These are phyloP conservation scores for Macrosoma leucophasiata DNA, from an alignment of 2,888 invertebrate genomes.

Conservation along the genomic window DNA sequence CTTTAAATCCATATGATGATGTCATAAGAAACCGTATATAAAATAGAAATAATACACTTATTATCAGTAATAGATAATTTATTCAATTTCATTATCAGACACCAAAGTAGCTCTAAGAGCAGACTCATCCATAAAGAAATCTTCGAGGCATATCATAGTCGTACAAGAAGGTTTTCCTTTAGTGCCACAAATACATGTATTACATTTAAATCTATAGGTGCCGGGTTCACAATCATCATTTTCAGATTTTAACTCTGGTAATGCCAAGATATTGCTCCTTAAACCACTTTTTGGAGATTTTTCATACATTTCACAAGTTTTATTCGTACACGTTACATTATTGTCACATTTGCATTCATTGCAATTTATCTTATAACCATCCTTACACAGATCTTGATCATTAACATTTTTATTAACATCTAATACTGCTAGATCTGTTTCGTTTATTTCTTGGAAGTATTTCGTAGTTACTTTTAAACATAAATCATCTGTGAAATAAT, in stretches of 20 bases:
- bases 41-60: too few species aligned
- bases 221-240: constrained; percentile 34
- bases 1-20: too few species aligned
- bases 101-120: too few species aligned
- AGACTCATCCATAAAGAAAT: constrained; percentile 26
- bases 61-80: too few species aligned
- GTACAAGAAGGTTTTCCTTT: constrained; percentile 34
- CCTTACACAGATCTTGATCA: constrained; percentile 17
- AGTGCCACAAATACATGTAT: constrained; percentile 38
- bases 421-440: constrained; percentile 24
- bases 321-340: constrained; percentile 28
- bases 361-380: constrained; percentile 37
- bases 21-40: too few species aligned
- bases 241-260: constrained; percentile 29
- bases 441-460: constrained; percentile 28
- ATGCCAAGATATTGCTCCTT: constrained; percentile 5
- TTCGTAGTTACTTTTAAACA: constrained; percentile 32
- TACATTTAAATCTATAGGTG: constrained; percentile 40
- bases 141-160: constrained; percentile 40
- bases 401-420: constrained; percentile 16
- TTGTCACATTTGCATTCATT: constrained; percentile 36
- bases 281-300: background rate
- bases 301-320: constrained; percentile 20
- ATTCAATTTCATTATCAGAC: too few species aligned
- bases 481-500: constrained; percentile 39